Base-by-base conservation (phyloP, 2,797 vertebrate genomes). In the Enteromius viviparus region DNA sequence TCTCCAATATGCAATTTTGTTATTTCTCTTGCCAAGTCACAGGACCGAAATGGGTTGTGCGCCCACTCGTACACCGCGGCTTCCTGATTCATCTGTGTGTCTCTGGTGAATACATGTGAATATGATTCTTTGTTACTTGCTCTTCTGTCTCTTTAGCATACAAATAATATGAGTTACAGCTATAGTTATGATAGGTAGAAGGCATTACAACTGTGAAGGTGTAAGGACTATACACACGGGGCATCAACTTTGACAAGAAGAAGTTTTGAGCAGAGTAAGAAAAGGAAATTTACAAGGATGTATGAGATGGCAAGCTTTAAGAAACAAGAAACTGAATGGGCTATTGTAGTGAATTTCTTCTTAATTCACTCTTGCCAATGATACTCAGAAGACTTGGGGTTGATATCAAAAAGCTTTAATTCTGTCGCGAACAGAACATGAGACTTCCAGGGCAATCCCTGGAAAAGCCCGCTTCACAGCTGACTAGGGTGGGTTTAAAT, bases 1-100 rank as follows among this genome's bases (percentile, higher is more conserved):
- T 66, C 23, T 42, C 17, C 66, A 72, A 75, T 49, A 74, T 66
- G 60, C 17, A 4, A 66, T 55, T 82, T 82, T 66, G 32, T 49
- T 65, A 65, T 60, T 34, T 76, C 19, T 32, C 78, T 42, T 78
- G 55, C 66, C 76, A 79, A 79, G 76, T 78, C 58, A 82, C 60
- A 62, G 42, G 10, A 66, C 69, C 1, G 34, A n/a, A 85, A 85
- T 64, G 70, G 66, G 37, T 71, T 81, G 21, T 53, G 42, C 58
- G 40, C 80, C 80, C 80, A 82, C 84, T 68, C 47, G 4, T 85
- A 37, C 26, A 55, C 60, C 23, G 32, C 1, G 10, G 78, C 62
- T 66, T 79, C 49, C 68, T 45, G 60, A 75, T 79, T 79, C 71
- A 65, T 79, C 29, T 29, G 34, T 34, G 11, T 49, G 49, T 78